phyloP scores from a whole-genome alignment of 2,888 invertebrate species.

The Ochropleura plecta region DNA sequence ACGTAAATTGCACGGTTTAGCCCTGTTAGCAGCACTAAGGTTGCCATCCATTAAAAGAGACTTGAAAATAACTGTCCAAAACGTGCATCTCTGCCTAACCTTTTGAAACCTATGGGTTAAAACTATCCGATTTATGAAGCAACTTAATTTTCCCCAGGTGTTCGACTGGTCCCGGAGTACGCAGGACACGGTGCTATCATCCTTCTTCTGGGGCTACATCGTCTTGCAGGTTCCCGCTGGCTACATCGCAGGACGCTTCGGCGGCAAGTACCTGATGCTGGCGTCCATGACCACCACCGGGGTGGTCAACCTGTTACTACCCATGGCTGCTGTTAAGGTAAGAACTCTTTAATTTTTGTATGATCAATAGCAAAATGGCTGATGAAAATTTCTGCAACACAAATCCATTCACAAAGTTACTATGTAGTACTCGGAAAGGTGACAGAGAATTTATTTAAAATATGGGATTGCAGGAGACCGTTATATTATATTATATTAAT shows the following conservation, averaged over 20 bases:
- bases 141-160: constrained; percentile 75
- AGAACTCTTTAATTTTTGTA: constrained; percentile 14
- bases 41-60: not conserved
- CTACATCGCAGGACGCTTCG: constrained; percentile 93
- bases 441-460: constrained; percentile 9
- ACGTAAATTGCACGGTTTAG: not conserved
- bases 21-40: not conserved
- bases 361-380: not conserved
- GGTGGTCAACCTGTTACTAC: constrained; percentile 80
- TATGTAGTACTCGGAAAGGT: not conserved
- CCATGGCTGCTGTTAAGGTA: constrained; percentile 80
- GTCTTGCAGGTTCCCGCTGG: constrained; percentile 94
- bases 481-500: constrained; percentile 26
- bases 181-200: constrained; percentile 92
- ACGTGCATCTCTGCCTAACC: not conserved
- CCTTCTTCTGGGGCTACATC: constrained; percentile 96
- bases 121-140: not conserved
- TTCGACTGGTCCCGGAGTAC: constrained; percentile 91
- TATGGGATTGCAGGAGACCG: constrained; percentile 1
- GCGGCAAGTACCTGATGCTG: constrained; percentile 93
- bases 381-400: not conserved
- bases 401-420: not conserved
- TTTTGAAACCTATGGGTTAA: not conserved
- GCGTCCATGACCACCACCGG: constrained; percentile 83
- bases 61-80: not conserved